Base-by-base conservation (phyloP, 2,888 invertebrate genomes). In the Lissocephala sabroskyi region DNA sequence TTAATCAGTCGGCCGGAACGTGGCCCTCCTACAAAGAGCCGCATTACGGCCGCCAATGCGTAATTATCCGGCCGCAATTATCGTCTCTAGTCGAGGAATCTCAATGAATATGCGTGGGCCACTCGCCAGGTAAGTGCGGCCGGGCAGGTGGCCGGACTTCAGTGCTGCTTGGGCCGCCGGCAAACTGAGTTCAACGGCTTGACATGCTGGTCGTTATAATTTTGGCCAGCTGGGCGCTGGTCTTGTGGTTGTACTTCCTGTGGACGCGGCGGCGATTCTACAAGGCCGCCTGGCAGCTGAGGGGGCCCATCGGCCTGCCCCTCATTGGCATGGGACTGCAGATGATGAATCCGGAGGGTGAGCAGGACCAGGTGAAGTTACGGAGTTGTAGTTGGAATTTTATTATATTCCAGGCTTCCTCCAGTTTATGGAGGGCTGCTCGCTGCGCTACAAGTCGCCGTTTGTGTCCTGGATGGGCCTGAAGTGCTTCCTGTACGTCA, bases 381-480 rank as follows among this genome's bases (percentile, higher is more conserved):
- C n/a, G n/a, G n/a, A n/a, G n/a, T n/a, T n/a, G n/a, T n/a, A n/a
- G n/a, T n/a, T n/a, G n/a, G n/a, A n/a, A n/a, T n/a, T n/a, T n/a
- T n/a, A n/a, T n/a, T n/a, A n/a, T n/a, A n/a, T 37, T 37, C 0
- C 28, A 30, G 80, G 64, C 14, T 79, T 80, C 52, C 42, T 82
- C 26, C 65, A 68, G 36, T 77, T 70, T 45, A 66, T 82, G 62
- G 66, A 65, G 1, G 45, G 58, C 14, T 53, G 59, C 9, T 62
- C 79, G 1, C 55, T 65, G 1, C 49, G 59, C 35, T 80, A 79
- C 19, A 62, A 55, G 23, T 59, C 77, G 1, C 81, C 83, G 2
- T 82, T 79, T 17, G 71, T 82, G 39, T 74, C 81, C 14, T 83
- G 82, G 82, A 81, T 82, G 83, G 82, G 83, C 18, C 73, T 63